phyloP scores from a whole-genome alignment of 2,888 invertebrate genomes.

The Lepidocyrtinus sp. region DNA sequence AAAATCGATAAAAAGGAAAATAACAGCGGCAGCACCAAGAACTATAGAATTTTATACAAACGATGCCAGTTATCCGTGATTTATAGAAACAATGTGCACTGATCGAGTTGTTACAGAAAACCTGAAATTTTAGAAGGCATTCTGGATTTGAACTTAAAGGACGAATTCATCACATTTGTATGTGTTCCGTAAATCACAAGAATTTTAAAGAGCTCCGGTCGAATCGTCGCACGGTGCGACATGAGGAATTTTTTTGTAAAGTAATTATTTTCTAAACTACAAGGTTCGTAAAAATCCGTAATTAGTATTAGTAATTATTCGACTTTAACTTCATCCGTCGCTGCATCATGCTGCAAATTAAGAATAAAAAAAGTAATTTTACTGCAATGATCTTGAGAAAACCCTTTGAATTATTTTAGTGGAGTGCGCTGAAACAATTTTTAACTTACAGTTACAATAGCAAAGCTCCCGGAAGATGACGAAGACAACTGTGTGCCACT shows the following conservation, averaged over 20 bases:
- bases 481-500: conserved; percentile 69
- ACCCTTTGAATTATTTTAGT: no score
- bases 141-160: not conserved
- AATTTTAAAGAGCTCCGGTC: conserved; percentile 49
- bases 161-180: conserved; percentile 42
- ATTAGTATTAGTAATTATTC: conserved; percentile 40
- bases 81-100: not conserved
- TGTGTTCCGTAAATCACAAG: conserved; percentile 31
- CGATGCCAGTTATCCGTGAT: not conserved
- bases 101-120: not conserved
- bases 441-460: conserved; percentile 67
- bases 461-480: conserved; percentile 69
- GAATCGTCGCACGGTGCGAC: conserved; percentile 32
- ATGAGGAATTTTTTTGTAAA: conserved; percentile 25
- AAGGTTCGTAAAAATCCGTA: not conserved
- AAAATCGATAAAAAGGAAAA: no score
- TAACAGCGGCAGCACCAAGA: not conserved
- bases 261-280: not conserved
- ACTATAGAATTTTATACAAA: conserved; percentile 5
- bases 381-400: not conserved
- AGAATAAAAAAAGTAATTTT: conserved; percentile 5
- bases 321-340: conserved; percentile 66
- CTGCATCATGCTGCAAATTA: conserved; percentile 62
- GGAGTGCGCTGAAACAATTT: no score
- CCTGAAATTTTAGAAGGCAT: not conserved